Conservation (phyloP, 2,888 invertebrate species). For the Drosophila birchii region DNA sequence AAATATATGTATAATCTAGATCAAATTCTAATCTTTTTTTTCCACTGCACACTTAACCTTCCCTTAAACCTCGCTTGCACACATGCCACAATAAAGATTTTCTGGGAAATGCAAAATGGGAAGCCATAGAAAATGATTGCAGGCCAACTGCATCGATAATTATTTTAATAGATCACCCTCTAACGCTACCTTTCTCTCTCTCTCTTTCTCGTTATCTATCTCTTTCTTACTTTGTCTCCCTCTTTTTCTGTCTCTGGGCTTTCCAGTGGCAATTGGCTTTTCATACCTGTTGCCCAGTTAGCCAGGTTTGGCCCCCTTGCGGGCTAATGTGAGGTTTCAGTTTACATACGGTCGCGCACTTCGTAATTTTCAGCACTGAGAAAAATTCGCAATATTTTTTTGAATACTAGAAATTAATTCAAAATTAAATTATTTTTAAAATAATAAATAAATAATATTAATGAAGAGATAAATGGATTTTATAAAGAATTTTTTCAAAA, state of each 20-base stretch:
- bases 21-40: neutral
- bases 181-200: neutral
- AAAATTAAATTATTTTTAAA: too few species aligned
- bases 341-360: conserved; percentile 39
- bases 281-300: conserved; percentile 43
- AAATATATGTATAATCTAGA: too few species aligned
- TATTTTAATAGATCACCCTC: conserved; percentile 51
- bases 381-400: neutral
- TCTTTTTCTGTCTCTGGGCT: neutral
- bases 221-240: neutral
- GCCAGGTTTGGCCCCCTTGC: conserved; percentile 23
- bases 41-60: neutral
- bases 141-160: conserved; percentile 47
- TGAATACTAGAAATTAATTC: too few species aligned
- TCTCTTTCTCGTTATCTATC: neutral
- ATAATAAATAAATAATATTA: too few species aligned
- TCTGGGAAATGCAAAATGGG: conserved; percentile 42
- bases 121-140: conserved; percentile 49
- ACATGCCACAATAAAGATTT: conserved; percentile 27
- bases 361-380: conserved; percentile 39
- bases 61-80: neutral
- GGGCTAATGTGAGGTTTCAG: conserved; percentile 45
- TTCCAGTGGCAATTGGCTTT: conserved; percentile 3
- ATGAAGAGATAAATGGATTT: neutral
- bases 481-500: neutral